Percentiles rank a stretch among this genome's conserved stretches.
Conservation (phyloP, 1,140 invertebrate genomes). For the Notospermus geniculatus region DNA sequence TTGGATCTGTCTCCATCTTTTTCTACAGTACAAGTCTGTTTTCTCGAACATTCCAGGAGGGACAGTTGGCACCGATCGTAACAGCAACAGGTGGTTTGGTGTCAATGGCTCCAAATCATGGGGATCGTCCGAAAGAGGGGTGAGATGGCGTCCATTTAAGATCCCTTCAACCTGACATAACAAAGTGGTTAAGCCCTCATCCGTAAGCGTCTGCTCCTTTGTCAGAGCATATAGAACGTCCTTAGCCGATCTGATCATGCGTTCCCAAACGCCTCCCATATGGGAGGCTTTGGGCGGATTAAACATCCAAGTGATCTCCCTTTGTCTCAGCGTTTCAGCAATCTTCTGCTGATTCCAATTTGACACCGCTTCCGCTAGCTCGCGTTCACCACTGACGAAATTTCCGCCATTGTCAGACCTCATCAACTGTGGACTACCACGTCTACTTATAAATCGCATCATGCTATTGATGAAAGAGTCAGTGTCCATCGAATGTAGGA, state of each 20-base stretch:
- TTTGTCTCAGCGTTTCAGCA: too few relatives aligned
- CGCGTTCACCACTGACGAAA: slow-evolving; percentile 34
- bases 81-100: slow-evolving; percentile 15
- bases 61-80: background rate
- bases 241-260: background rate
- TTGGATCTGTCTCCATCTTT: slow-evolving; percentile 8
- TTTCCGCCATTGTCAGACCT: slow-evolving; percentile 50
- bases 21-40: slow-evolving; percentile 3
- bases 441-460: slow-evolving; percentile 47
- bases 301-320: slow-evolving; percentile 20
- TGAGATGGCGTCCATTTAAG: slow-evolving; percentile 6
- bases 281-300: background rate
- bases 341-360: too few relatives aligned
- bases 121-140: background rate
- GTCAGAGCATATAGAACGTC: background rate
- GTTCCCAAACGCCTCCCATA: slow-evolving; percentile 6
- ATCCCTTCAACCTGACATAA: slow-evolving; percentile 12
- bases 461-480: slow-evolving; percentile 46
- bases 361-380: too few relatives aligned
- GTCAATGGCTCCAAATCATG: slow-evolving; percentile 9
- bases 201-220: background rate
- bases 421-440: slow-evolving; percentile 35
- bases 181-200: background rate
- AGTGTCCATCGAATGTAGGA: slow-evolving; percentile 38
- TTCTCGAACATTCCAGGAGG: slow-evolving; percentile 5